Base-by-base conservation (phyloP, 2,113 vertebrate species). In the Trematomus loennbergii region DNA sequence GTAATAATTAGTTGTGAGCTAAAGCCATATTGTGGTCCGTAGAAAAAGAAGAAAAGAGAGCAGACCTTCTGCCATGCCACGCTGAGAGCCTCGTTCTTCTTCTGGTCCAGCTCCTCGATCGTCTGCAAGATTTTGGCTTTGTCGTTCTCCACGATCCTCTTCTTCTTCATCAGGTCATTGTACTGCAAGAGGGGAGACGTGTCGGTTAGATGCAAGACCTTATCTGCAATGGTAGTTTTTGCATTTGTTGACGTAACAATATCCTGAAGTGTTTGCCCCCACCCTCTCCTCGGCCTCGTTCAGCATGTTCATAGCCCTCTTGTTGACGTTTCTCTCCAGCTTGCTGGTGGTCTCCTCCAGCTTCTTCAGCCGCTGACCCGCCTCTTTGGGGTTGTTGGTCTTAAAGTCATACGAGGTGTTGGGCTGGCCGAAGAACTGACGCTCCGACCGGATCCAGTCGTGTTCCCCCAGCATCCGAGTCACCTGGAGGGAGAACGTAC, bases 1-100 rank as follows among this genome's bases (percentile, higher is more conserved):
- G 36, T 5, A 8, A 40, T 40, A 40, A 8, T 8, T 1, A 40
- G 36, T 5, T 40, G 36, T 40, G 36, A 40, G 36, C 36, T 1
- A 40, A 40, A 40, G 5, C 36, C 36, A 40, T 40, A 29, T 29
- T 3, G 29, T 29, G 29, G 4, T 29, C 29, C 29, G 29, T 29
- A 4, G 29, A 29, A 29, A 3, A 29, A 29, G 29, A 3, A 29
- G 29, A 29, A 43, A 50, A 45, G n/a, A 55, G 1, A 12, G 20
- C 52, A 22, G 29, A 99, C 98, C 97, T 99, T 99, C 93, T 97
- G 95, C 97, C 98, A 99, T 0, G 98, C 97, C 79, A 97, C 49
- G 54, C 97, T 92, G 54, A 99, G 93, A 54, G 97, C 94, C 87
- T 97, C 93, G 0, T 95, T 97, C 95, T 99, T 99, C 92, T 96